Percentiles rank a stretch among this genome's conserved stretches.
These are phyloP conservation scores for Phycodurus eques DNA, from an alignment of 2,113 vertebrate species.

Conservation along the genomic window DNA sequence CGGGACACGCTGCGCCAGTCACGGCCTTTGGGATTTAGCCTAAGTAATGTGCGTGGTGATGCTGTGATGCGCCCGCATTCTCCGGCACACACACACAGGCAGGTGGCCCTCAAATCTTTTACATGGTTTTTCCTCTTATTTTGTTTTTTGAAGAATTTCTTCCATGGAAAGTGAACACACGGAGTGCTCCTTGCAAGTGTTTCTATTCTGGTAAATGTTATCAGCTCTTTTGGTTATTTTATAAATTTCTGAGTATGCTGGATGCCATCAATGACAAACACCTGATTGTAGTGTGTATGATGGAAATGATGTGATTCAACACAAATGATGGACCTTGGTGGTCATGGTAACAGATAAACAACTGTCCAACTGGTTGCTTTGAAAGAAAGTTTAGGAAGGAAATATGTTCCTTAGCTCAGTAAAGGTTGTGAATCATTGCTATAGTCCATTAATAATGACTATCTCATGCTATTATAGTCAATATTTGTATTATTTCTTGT, in stretches of 20 bases:
- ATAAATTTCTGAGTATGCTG: background rate
- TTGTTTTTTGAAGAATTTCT: conserved; percentile 39
- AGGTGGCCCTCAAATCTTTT: conserved; percentile 56
- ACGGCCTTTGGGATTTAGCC: conserved; percentile 76
- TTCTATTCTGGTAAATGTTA: background rate
- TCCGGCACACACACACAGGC: conserved; percentile 26
- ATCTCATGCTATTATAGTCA: background rate
- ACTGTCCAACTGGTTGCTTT: background rate
- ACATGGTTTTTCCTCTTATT: conserved; percentile 17
- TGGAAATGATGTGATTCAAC: background rate
- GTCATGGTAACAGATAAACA: background rate
- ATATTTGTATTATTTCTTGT: background rate
- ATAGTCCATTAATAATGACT: background rate
- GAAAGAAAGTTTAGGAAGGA: too few relatives aligned
- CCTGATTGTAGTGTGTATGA: background rate
- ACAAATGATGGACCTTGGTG: background rate
- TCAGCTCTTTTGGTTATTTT: background rate
- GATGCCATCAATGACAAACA: background rate
- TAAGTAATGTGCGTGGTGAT: conserved; percentile 71
- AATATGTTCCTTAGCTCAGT: too few relatives aligned
- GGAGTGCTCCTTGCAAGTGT: background rate
- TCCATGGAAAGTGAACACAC: conserved; percentile 14
- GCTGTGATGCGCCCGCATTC: conserved; percentile 66
- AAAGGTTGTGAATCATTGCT: background rate
- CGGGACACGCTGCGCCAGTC: conserved; percentile 73